Percentiles rank a stretch among this genome's conserved stretches.
Evolutionary conservation across 1,140 invertebrate genomes (phyloP).

Genomic region (Harpegnathos saltator): DNA sequence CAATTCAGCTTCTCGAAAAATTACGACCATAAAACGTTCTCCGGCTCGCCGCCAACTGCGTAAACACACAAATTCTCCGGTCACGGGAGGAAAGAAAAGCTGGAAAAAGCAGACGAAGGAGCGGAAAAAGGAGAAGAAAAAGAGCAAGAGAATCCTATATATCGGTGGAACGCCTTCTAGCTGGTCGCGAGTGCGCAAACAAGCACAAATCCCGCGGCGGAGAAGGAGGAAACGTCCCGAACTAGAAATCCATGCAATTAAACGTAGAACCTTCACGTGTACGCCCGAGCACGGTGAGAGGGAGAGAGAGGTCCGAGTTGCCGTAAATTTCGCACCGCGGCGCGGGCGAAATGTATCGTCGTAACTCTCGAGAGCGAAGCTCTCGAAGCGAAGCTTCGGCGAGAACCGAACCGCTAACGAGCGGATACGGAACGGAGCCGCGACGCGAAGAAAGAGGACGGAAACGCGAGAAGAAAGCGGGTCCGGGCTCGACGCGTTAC

Average conservation of each 20-base stretch:
- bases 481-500: neutral
- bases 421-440: too few relatives aligned
- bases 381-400: too few relatives aligned
- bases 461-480: neutral
- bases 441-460: too few relatives aligned
- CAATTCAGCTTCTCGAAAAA: conserved; percentile 24
- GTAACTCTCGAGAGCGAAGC: too few relatives aligned
- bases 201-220: neutral
- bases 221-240: conserved; percentile 3
- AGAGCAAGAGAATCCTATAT: conserved; percentile 16
- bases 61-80: conserved; percentile 48
- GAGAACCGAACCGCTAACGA: too few relatives aligned
- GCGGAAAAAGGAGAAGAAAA: conserved; percentile 8
- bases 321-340: too few relatives aligned
- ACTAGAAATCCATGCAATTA: conserved; percentile 7
- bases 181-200: neutral
- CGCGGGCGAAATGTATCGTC: too few relatives aligned
- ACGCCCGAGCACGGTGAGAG: neutral
- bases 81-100: conserved; percentile 18
- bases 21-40: conserved; percentile 28
- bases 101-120: conserved; percentile 26
- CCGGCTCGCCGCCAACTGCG: conserved; percentile 1
- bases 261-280: neutral
- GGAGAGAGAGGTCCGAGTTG: too few relatives aligned
- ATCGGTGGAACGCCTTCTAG: conserved; percentile 5